phyloP scores from a whole-genome alignment of 1,140 invertebrate genomes.

The Neotoxoptera formosana region DNA sequence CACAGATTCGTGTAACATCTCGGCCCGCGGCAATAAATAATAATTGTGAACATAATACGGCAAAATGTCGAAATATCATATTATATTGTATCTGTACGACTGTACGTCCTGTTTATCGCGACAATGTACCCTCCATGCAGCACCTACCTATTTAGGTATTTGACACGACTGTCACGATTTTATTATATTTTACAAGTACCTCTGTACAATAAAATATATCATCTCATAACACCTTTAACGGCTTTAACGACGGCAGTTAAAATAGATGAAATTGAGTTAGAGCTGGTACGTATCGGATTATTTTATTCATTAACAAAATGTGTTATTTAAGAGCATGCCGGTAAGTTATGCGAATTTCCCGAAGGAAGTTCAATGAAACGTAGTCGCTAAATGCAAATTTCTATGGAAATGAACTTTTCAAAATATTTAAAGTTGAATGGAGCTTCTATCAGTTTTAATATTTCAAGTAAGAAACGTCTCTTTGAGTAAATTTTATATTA shows the following conservation, averaged over 20 bases:
- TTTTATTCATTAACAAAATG: not conserved
- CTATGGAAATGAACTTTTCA: not conserved
- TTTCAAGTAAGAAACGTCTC: not conserved
- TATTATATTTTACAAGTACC: not conserved
- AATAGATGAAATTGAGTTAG: not conserved
- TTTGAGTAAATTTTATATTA: too few species aligned
- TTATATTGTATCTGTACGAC: not conserved
- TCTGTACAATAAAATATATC: not conserved
- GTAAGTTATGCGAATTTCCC: not conserved
- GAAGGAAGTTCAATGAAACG: not conserved
- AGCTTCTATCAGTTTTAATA: not conserved
- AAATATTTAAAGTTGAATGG: not conserved
- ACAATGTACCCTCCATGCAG: not conserved
- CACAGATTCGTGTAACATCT: not conserved
- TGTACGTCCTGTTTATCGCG: not conserved
- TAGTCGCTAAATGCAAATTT: not conserved
- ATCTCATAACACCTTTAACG: too few species aligned
- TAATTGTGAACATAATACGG: not conserved
- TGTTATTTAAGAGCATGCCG: not conserved
- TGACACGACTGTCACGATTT: not conserved
- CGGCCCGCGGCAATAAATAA: not conserved
- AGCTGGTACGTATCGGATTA: not conserved
- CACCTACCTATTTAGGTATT: not conserved
- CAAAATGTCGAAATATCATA: not conserved
- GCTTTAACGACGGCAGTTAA: not conserved